Evolutionary conservation across 2,797 vertebrate genomes (phyloP), one percentile per base, ranked within the genome.

Genomic region (Helicolenus hilgendorfi): DNA sequence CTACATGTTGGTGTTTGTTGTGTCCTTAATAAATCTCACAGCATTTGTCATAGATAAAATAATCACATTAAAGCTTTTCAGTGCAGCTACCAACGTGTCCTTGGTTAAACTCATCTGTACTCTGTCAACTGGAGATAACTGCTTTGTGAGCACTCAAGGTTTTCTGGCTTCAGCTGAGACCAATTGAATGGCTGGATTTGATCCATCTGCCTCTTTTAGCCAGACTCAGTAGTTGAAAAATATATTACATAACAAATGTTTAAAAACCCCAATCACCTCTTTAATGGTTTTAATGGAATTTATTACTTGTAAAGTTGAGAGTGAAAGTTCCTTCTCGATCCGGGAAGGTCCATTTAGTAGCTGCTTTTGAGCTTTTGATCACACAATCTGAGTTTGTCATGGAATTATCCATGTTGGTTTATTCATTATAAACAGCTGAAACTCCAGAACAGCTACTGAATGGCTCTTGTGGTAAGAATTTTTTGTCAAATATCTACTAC

Each of bases 61-160:
- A 7, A 31, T 24, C 1, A 4, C 33, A 69, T 31, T 38, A 78
- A 77, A 62, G 7, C 9, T 27, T 64, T 26, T 58, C 15, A 29
- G 5, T n/a, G 33, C 63, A 33, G 29, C n/a, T 33, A 11, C 20
- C 13, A 11, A 31, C 36, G 6, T 24, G 55, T 55, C 20, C 4
- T 0, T 20, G 20, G 49, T 55, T n/a, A 55, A 55, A 55, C 10
- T 60, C 11, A 13, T 11, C 10, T 24, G 9, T 24, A 26, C 31
- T 45, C 92, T 20, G 45, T 49, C 7, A 95, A 96, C 7, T 35
- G 11, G 1, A 75, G 11, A 62, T 59, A 96, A 98, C 97, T 94
- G 97, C 97, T 53, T 73, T 97, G 94, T 98, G 97, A 98, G 97
- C 96, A 95, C 95, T 94, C 96, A 96, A 72, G 27, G 26, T 72